Conservation (phyloP, 2,888 invertebrate genomes). For the Lithophane ornitopus region DNA sequence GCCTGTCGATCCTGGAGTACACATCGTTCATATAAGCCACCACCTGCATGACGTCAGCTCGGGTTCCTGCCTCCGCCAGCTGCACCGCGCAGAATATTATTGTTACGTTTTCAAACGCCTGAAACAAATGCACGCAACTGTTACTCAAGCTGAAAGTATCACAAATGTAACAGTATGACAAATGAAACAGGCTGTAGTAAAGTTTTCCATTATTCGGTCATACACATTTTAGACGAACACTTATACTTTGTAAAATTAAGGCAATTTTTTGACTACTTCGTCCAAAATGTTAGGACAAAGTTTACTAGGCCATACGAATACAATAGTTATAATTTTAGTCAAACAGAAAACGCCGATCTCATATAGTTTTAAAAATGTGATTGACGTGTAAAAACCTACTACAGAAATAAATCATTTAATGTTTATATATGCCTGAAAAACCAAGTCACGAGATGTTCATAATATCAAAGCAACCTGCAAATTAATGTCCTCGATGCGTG, state of each 20-base stretch:
- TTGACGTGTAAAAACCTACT: too few species aligned
- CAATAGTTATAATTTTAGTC: neutral
- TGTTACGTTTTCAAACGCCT: conserved; percentile 95
- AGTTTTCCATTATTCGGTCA: neutral
- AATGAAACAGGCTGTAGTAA: neutral
- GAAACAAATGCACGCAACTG: conserved; percentile 47
- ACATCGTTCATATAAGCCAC: conserved; percentile 96
- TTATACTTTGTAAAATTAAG: neutral
- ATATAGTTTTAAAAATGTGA: too few species aligned
- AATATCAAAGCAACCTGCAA: neutral
- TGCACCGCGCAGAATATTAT: conserved; percentile 95
- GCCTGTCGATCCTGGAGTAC: conserved; percentile 95
- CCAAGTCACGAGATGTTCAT: neutral
- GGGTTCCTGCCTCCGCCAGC: conserved; percentile 83
- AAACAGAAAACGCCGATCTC: too few species aligned
- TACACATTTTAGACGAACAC: neutral
- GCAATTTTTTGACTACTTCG: neutral
- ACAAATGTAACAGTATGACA: neutral
- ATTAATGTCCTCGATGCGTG: neutral
- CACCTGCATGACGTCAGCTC: conserved; percentile 93
- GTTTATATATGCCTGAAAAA: neutral
- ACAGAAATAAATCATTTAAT: too few species aligned
- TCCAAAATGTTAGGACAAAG: neutral
- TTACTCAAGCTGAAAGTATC: neutral
- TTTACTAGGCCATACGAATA: neutral